Evolutionary conservation across 2,888 invertebrate species (phyloP), one percentile per base, ranked within the genome.

Genomic region (Clistopyga incitator): DNA sequence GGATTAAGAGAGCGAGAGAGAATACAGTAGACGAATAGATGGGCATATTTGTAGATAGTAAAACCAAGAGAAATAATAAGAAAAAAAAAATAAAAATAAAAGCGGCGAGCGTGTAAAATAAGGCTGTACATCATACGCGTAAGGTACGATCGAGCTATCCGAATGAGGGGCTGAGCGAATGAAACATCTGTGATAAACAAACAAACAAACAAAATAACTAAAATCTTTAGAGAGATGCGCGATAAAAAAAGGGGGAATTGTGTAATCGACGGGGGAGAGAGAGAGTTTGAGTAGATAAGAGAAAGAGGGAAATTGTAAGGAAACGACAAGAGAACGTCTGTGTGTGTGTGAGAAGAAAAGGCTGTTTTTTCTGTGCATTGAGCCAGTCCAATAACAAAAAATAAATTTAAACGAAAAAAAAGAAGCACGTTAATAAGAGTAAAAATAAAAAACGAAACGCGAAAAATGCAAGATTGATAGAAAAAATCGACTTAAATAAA

Each of bases 101-200:
- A n/a, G n/a, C n/a, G n/a, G n/a, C n/a, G 18, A 56, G 13, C 15
- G 29, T 15, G 74, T 74, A 78, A n/a, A 72, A 71, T 77, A 77
- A 83, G 56, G 79, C 50, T 71, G 74, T 81, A 76, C 68, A 78
- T 68, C 47, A 74, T 80, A 78, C 74, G 79, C 76, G 78, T 78
- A 42, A 61, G 54, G 61, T 74, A 81, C 61, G 76, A 77, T 82
- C 84, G 68, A 83, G 77, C 67, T 82, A 80, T 61, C 10, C n/a
- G 10, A 38, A 38, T 38, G 74, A 68, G 76, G 88, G 91, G 88
- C 91, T 90, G 90, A 90, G 91, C 91, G 92, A 93, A 92, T 92
- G 91, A 93, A 94, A 94, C 93, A 94, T 94, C 94, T 94, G 94
- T 94, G 94, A 94, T 94, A 94, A 87, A 87, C 52, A 59, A 82